Evolutionary conservation across 2,113 vertebrate genomes (phyloP).

Genomic region (Sinocyclocheilus anophthalmus): DNA sequence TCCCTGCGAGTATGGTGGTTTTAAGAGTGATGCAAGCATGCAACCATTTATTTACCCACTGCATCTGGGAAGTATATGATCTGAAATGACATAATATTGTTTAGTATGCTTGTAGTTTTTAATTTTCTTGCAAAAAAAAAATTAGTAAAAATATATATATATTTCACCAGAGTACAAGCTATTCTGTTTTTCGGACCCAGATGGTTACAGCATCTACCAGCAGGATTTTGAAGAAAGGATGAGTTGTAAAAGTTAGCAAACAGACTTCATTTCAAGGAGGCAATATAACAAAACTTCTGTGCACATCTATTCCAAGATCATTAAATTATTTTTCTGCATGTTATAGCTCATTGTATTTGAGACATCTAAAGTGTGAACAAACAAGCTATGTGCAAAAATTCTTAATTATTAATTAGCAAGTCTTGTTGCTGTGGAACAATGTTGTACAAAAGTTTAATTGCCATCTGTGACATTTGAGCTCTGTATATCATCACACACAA

Average conservation of each 20-base stretch:
- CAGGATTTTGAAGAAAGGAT: neutral
- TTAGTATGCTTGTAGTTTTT: neutral
- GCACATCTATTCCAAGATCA: neutral
- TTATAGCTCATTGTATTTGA: slow-evolving; percentile 1
- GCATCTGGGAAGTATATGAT: neutral
- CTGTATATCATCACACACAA: neutral
- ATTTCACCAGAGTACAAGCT: too few species aligned
- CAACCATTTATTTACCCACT: neutral
- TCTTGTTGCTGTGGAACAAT: slow-evolving; percentile 23
- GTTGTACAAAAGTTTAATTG: slow-evolving; percentile 17
- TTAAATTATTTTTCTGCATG: neutral
- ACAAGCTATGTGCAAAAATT: slow-evolving; percentile 17
- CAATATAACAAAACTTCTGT: neutral
- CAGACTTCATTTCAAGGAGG: neutral
- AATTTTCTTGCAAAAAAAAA: neutral
- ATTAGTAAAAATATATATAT: too few species aligned
- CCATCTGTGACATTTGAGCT: slow-evolving; percentile 28
- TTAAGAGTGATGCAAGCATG: slow-evolving; percentile 21
- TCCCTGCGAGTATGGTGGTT: slow-evolving; percentile 8
- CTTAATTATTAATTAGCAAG: slow-evolving; percentile 24
- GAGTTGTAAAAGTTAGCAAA: neutral
- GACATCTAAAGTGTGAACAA: slow-evolving; percentile 26
- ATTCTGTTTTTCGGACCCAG: neutral
- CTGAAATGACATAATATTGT: neutral
- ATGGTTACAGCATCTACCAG: neutral